phyloP scores from a whole-genome alignment of 2,797 vertebrate species.

The Characodon lateralis region DNA sequence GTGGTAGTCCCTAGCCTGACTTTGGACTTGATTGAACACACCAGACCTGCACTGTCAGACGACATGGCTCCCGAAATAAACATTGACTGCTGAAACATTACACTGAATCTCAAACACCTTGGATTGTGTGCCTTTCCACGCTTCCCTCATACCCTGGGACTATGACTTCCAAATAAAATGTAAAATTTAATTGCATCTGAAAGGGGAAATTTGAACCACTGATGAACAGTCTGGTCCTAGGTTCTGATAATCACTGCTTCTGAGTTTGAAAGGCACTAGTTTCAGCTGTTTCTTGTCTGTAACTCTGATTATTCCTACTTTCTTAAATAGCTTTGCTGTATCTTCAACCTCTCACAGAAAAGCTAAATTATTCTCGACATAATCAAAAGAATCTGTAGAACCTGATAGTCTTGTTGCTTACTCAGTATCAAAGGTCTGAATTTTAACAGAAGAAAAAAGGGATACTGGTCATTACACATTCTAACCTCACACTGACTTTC shows the following conservation, averaged over 20 bases:
- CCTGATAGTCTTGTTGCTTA: constrained; percentile 27
- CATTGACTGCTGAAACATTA: background rate
- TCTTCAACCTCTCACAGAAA: constrained; percentile 22
- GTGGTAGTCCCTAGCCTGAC: background rate
- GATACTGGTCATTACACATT: constrained; percentile 43
- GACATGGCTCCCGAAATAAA: background rate
- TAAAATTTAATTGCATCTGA: background rate
- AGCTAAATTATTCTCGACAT: constrained; percentile 25
- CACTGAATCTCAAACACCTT: background rate
- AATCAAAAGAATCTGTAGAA: constrained; percentile 28
- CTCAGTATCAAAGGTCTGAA: constrained; percentile 45
- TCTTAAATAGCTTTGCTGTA: constrained; percentile 26
- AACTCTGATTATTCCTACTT: constrained; percentile 13
- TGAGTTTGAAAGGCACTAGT: background rate
- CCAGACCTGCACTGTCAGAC: background rate
- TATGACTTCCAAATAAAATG: background rate
- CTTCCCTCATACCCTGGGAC: background rate
- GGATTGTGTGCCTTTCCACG: background rate
- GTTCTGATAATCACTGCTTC: background rate
- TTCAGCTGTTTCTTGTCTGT: constrained; percentile 26
- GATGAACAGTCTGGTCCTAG: background rate
- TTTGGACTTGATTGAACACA: background rate
- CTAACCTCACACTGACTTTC: constrained; percentile 32
- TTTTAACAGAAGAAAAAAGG: constrained; percentile 34
- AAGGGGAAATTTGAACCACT: too few relatives aligned